Conservation (phyloP, 53 echinoderm and acorn worm genomes). For the Astropecten irregularis region DNA sequence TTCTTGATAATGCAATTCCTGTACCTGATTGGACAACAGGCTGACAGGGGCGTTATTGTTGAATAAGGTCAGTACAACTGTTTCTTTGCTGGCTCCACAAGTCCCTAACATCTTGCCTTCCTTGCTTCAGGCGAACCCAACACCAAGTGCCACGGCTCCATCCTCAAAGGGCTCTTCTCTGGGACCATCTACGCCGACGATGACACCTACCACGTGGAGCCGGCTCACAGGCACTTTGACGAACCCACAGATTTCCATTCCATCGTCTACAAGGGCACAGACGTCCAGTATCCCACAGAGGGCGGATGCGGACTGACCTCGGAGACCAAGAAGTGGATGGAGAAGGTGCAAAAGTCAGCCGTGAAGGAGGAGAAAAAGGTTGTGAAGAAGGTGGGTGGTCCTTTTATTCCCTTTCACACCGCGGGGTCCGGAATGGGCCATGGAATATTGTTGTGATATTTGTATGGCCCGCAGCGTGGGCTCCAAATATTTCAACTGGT, state of each 20-base stretch:
- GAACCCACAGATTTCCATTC: slow-evolving; percentile 72
- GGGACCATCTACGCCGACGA: slow-evolving; percentile 80
- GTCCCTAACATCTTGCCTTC: no score
- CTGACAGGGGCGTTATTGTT: no score
- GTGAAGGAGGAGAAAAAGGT: slow-evolving; percentile 31
- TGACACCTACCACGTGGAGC: slow-evolving; percentile 89
- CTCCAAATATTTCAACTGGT: no score
- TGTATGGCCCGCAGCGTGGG: no score
- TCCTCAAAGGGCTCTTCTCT: slow-evolving; percentile 78
- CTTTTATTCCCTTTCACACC: background rate
- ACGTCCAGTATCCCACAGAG: slow-evolving; percentile 55
- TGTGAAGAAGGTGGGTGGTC: background rate
- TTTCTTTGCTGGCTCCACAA: no score
- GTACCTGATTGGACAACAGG: no score
- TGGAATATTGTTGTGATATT: no score
- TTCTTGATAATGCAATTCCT: no score
- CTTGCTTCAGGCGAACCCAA: slow-evolving; percentile 69
- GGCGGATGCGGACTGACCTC: slow-evolving; percentile 81
- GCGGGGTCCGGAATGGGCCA: background rate
- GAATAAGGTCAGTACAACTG: no score
- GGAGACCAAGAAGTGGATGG: slow-evolving; percentile 67
- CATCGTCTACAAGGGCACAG: slow-evolving; percentile 84
- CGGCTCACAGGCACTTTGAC: slow-evolving; percentile 75
- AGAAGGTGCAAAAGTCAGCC: slow-evolving; percentile 64
- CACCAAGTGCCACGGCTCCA: slow-evolving; percentile 85